These are phyloP conservation scores for Euleptes europaea DNA, from an alignment of 2,113 vertebrate genomes.

Conservation along the genomic window DNA sequence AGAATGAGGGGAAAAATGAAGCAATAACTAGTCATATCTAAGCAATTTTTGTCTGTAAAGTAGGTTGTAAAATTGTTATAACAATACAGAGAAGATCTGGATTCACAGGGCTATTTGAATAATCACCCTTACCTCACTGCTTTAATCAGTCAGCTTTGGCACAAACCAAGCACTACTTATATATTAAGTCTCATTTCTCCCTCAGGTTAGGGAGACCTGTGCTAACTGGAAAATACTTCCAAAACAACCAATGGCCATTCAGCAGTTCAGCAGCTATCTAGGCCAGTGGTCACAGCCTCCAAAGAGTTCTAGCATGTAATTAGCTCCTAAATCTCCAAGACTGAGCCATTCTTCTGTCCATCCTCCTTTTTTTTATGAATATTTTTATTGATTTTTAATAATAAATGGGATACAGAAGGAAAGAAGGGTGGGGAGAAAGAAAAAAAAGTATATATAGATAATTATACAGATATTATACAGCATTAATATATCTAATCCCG, in stretches of 20 bases:
- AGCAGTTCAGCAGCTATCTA: not conserved
- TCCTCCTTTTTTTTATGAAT: too few species aligned
- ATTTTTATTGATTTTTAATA: too few species aligned
- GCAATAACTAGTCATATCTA: not conserved
- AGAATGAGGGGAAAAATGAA: conserved; percentile 13
- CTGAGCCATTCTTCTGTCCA: not conserved
- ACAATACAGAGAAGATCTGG: not conserved
- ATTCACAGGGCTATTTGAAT: not conserved
- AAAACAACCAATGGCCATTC: not conserved
- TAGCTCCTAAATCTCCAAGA: not conserved
- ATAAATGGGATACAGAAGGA: too few species aligned
- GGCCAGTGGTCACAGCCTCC: not conserved
- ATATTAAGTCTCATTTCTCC: not conserved
- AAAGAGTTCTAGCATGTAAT: not conserved
- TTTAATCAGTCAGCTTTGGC: not conserved
- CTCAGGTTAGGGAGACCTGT: not conserved
- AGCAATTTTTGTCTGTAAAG: not conserved
- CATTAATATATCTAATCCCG: too few species aligned
- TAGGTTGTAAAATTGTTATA: not conserved
- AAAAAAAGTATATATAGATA: too few species aligned
- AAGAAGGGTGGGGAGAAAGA: too few species aligned
- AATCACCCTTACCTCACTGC: not conserved
- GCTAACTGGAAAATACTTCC: not conserved
- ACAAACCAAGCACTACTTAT: not conserved
- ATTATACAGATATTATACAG: too few species aligned